These are phyloP conservation scores for Podarcis lilfordi DNA, from an alignment of 2,797 vertebrate species.

Conservation along the genomic window DNA sequence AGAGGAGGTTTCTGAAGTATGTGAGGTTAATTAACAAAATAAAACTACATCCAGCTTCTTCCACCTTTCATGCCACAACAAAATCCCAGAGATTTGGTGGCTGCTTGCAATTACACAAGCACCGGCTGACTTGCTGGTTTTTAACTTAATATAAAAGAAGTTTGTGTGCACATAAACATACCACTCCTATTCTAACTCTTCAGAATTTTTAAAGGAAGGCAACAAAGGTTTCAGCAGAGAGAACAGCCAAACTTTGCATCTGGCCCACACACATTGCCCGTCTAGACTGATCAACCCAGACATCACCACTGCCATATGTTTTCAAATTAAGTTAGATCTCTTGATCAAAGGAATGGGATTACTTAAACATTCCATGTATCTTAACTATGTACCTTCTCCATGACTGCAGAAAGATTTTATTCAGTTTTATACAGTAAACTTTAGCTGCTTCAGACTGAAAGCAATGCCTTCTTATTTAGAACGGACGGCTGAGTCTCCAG, in stretches of 20 bases:
- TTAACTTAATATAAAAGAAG: conserved; percentile 40
- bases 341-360: conserved; percentile 68
- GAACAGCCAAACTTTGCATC: conserved; percentile 66
- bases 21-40: conserved; percentile 21
- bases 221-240: conserved; percentile 46
- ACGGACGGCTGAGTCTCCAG: not conserved
- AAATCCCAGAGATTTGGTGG: not conserved
- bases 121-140: conserved; percentile 25
- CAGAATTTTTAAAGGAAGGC: conserved; percentile 63
- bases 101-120: conserved; percentile 30
- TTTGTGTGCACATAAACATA: not conserved
- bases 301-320: conserved; percentile 59
- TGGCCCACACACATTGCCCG: conserved; percentile 73
- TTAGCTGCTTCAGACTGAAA: conserved; percentile 28
- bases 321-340: conserved; percentile 68
- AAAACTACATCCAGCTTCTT: conserved; percentile 5
- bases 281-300: conserved; percentile 61
- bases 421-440: conserved; percentile 18
- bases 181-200: conserved; percentile 44
- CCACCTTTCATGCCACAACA: conserved; percentile 8
- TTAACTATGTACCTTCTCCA: conserved; percentile 47
- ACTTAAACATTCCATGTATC: conserved; percentile 54
- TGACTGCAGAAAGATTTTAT: conserved; percentile 46
- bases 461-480: conserved; percentile 13
- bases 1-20: conserved; percentile 17